Evolutionary conservation across 1,140 invertebrate species (phyloP), one percentile per base, ranked within the genome.

Genomic region (Myzus persicae): DNA sequence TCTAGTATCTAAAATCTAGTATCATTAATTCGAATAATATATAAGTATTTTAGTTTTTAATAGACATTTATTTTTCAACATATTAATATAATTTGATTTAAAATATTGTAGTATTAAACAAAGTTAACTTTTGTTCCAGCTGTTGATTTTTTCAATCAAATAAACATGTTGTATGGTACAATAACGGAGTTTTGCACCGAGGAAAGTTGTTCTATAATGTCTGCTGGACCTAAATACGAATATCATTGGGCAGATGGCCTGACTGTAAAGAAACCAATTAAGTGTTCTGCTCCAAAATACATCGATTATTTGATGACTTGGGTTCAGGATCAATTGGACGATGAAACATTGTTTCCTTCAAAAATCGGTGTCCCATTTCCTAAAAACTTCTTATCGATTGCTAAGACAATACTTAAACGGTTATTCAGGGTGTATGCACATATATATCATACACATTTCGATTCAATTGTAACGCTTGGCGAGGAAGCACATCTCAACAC

Each of bases 231-330:
- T 92, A 99, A 99, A 95, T 99, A 99, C 95, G 99, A 99, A 95
- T 99, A 99, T 95, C 99, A 99, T 95, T 99, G 99, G 99, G 99
- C 99, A 9, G 99, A 99, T 96, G 99, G 99, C 26, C 97, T 98
- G 94, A 99, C 98, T 6, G 98, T 99, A 2, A 99, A 99, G 95
- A 99, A 99, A 95, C 99, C 99, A 38, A 99, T 99, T 94, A 99
- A 99, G 95, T 99, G 99, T 96, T 99, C 99, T 81, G 99, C 99
- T 89, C 99, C 99, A 38, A 99, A 99, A 95, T 99, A 99, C 95
- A 99, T 99, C 94, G 99, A 99, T 95, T 99, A 99, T 96, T 96
- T 99, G 93, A 99, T 99, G 99, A 99, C 99, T 22, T 99, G 99
- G 99, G 99, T 99, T 67, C 99, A 99, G 96, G 99, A 99, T 96